Evolutionary conservation across 2,888 invertebrate genomes (phyloP), one percentile per base, ranked within the genome.

Genomic region (Coenonympha glycerion): DNA sequence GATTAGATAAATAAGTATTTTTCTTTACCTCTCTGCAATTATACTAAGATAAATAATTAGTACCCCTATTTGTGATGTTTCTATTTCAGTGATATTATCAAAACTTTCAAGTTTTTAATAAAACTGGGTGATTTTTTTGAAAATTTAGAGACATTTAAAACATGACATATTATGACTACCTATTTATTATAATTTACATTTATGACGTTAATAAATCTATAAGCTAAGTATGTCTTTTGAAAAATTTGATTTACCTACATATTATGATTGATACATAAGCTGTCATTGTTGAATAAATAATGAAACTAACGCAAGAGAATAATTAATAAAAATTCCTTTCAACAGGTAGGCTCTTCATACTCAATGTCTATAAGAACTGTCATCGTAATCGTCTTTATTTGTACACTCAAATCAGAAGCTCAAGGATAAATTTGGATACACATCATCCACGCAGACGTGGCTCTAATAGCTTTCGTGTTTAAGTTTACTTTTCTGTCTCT

Each of bases 361-460:
- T 60, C 66, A 66, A 73, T 73, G n/a, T 71, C 70, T 71, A 66
- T 77, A 75, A 76, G 80, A 77, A 78, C 74, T 74, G 76, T 76
- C 75, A 76, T 78, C 62, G 55, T 63, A 79, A 77, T 80, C 52
- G 55, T 61, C 53, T 59, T 62, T 79, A 79, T 79, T 76, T 77
- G 74, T 78, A 73, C 69, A 73, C 68, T 69, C 33, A 18, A 51
- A 53, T 53, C 49, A 48, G 50, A 52, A 53, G 41, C 48, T 50
- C 19, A 48, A 18, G 28, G 9, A 18, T 36, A 28, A 42, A 21
- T 15, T 36, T 15, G 11, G 6, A 8, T 18, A 21, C 4, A 19
- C 39, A 16, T 21, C 16, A 8, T 33, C 3, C 6, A 13, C 34
- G n/a, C 28, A 34, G 50, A 41, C 36, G 45, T 30, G 11, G 37